A percentile compares a stretch with the other conserved stretches of the same genome.
Conservation (phyloP, 2,113 vertebrate genomes). For the Myiopsitta monachus region DNA sequence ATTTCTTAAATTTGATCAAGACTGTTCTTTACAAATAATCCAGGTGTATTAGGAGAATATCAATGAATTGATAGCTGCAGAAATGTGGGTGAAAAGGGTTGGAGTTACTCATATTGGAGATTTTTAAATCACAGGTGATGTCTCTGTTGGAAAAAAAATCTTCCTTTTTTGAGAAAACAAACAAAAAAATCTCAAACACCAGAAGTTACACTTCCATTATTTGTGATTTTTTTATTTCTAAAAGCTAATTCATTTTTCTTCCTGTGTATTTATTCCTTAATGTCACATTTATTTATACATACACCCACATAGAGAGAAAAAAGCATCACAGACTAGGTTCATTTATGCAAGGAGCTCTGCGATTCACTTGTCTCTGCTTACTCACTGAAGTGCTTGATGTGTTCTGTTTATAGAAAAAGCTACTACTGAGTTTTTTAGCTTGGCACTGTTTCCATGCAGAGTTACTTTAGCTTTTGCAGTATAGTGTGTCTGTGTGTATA, state of each 20-base stretch:
- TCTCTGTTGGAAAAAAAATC: not conserved
- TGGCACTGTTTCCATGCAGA: constrained; percentile 24
- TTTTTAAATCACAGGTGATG: not conserved
- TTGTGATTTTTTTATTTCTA: not conserved
- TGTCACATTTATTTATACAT: constrained; percentile 66
- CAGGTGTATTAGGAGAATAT: not conserved
- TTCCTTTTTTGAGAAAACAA: not conserved
- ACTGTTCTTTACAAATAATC: not conserved
- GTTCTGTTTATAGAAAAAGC: constrained; percentile 62
- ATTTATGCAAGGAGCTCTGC: constrained; percentile 49
- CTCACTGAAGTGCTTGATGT: constrained; percentile 29
- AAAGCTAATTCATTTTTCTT: constrained; percentile 56
- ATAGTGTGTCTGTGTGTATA: not conserved
- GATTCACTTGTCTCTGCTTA: constrained; percentile 45
- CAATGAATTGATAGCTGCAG: not conserved
- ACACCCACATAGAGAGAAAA: constrained; percentile 52
- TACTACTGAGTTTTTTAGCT: constrained; percentile 38
- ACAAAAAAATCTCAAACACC: not conserved
- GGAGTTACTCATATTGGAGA: not conserved
- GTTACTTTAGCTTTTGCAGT: constrained; percentile 31
- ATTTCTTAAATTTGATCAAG: not conserved
- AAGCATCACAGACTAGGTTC: constrained; percentile 11
- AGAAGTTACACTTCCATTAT: constrained; percentile 29
- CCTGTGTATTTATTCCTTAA: constrained; percentile 47
- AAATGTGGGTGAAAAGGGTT: not conserved